Conservation (phyloP, 2,113 vertebrate genomes). For the Piliocolobus tephrosceles region DNA sequence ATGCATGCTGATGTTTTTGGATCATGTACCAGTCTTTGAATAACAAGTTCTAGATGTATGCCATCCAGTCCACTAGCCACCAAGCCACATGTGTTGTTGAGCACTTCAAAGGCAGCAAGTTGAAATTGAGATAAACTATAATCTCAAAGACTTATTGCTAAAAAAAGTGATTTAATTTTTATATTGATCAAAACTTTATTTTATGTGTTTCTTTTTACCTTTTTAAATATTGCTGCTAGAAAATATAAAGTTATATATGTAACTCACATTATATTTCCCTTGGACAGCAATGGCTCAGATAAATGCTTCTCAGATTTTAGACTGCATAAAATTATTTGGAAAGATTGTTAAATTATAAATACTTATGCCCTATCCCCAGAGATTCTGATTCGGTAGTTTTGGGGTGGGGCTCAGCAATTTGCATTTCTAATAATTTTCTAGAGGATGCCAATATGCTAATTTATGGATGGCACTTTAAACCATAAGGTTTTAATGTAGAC, state of each 20-base stretch:
- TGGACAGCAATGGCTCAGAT: not conserved
- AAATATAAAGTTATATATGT: not conserved
- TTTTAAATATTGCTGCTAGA: not conserved
- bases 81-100: not conserved
- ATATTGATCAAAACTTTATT: not conserved
- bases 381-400: not conserved
- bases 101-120: not conserved
- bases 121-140: not conserved
- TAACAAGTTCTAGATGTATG: not conserved
- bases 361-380: not conserved
- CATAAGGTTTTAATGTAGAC: not conserved
- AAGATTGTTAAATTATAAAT: not conserved
- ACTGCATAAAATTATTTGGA: not conserved
- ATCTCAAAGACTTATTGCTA: not conserved
- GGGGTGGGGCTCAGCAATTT: not conserved
- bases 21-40: not conserved
- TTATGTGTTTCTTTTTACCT: not conserved
- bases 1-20: not conserved
- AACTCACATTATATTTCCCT: not conserved
- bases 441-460: not conserved
- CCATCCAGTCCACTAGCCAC: not conserved
- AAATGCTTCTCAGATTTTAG: not conserved
- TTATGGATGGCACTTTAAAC: not conserved
- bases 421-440: not conserved
- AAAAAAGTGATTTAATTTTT: not conserved